Conservation (phyloP, 2,888 invertebrate species). For the Epinotia bilunana region DNA sequence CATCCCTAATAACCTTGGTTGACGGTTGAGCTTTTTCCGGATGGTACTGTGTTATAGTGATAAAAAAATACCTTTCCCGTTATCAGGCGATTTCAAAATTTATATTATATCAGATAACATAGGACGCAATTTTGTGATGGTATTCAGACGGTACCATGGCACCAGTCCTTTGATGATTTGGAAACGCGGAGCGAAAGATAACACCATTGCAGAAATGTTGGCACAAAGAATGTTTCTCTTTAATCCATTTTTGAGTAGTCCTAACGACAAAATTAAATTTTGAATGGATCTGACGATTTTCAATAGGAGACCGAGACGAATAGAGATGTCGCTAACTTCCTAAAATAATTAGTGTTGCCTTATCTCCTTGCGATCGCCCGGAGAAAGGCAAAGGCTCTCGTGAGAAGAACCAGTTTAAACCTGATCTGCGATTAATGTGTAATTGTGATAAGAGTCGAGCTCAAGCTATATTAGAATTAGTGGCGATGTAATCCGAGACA, state of each 20-base stretch:
- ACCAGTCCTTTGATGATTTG: constrained; percentile 37
- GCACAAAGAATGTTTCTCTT: constrained; percentile 23
- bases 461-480: not conserved
- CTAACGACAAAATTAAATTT: constrained; percentile 23
- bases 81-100: constrained; percentile 21
- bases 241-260: constrained; percentile 18
- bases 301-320: constrained; percentile 58
- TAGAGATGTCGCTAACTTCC: constrained; percentile 60
- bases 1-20: too few species aligned
- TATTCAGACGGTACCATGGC: constrained; percentile 30
- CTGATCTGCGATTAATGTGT: not conserved
- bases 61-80: not conserved
- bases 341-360: constrained; percentile 57
- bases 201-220: constrained; percentile 32
- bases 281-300: constrained; percentile 52
- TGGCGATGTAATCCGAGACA: not conserved
- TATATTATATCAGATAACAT: constrained; percentile 14
- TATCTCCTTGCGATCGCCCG: constrained; percentile 49
- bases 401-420: not conserved
- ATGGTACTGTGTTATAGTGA: not conserved
- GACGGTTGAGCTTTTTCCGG: not conserved
- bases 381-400: not conserved
- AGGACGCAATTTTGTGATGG: constrained; percentile 15
- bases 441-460: not conserved
- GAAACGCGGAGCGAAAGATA: constrained; percentile 32